phyloP scores from a whole-genome alignment of 2,113 vertebrate genomes.

The Serinus canaria region DNA sequence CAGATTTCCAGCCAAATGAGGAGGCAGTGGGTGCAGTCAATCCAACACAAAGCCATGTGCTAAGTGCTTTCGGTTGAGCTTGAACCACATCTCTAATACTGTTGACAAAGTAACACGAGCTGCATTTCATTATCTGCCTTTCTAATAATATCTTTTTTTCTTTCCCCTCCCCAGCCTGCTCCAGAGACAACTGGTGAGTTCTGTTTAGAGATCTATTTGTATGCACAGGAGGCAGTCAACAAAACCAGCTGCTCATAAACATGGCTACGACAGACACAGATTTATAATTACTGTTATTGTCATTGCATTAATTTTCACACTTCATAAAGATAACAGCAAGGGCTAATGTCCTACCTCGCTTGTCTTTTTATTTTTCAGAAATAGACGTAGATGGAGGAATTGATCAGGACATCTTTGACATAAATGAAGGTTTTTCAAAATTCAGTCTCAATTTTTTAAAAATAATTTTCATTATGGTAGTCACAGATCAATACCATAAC shows the following conservation, averaged over 20 bases:
- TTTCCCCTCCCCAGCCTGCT: conserved; percentile 66
- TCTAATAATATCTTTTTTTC: conserved; percentile 59
- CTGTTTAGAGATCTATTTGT: conserved; percentile 51
- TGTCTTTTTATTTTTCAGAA: conserved; percentile 71
- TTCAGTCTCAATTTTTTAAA: neutral
- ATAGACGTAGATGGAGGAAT: conserved; percentile 83
- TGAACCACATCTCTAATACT: neutral
- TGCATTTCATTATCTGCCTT: conserved; percentile 13
- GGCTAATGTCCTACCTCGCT: conserved; percentile 26
- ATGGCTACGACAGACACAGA: conserved; percentile 18
- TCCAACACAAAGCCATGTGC: neutral
- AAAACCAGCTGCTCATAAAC: conserved; percentile 49
- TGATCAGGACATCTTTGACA: conserved; percentile 88
- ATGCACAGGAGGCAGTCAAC: conserved; percentile 16
- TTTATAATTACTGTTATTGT: conserved; percentile 61
- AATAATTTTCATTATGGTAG: neutral
- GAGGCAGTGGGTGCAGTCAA: neutral
- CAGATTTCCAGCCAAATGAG: neutral
- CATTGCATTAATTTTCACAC: conserved; percentile 58
- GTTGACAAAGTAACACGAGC: neutral
- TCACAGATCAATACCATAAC: neutral
- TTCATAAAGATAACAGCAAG: conserved; percentile 55
- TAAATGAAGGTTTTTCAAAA: conserved; percentile 86
- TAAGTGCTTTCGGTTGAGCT: conserved; percentile 9
- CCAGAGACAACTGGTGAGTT: conserved; percentile 74